Base-by-base conservation (phyloP, 2,797 vertebrate species). In the Nothura maculosa region DNA sequence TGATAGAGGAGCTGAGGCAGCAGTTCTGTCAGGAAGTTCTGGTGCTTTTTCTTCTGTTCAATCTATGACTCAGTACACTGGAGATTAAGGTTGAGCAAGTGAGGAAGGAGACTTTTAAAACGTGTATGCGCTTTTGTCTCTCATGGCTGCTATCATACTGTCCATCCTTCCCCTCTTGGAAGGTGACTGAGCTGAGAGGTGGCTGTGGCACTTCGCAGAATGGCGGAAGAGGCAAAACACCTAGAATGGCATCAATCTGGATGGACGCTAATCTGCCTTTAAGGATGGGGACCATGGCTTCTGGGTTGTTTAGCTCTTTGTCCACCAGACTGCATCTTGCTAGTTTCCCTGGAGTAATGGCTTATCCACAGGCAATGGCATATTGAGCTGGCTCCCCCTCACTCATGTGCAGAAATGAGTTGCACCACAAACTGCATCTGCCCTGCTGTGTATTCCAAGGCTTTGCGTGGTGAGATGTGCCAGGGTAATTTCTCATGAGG, bases 1-100 rank as follows among this genome's bases (percentile, higher is more conserved):
- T 70, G 36, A 69, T 69, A 48, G 20, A 91, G 77, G 61, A 87
- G 74, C 69, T 94, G 90, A 96, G 54, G 73, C 82, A 95, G 69
- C 63, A 50, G 22, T 77, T 96, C 80, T 60, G 85, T 32, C 34
- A 91, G 78, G 66, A 94, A 93, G 67, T 64, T 69, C 38, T 43
- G 58, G 60, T 72, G 21, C 50, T 81, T 87, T 55, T 60, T 92
- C 66, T 85, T 55, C 52, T 14, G 52, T 88, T 91, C 85, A 42
- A 24, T 79, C 60, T 84, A 0, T 89, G 77, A 78, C 63, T 95
- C 85, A 82, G 30, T 91, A 50, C 34, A 30, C 27, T 5, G 15
- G 76, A 90, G 42, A 67, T 72, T 52, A 57, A 79, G 28, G 45
- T 58, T 94, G 61, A 86, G 34, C 22, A 87, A 96, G 45, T 38